These are phyloP conservation scores for Nysson spinosus DNA, from an alignment of 2,888 invertebrate genomes.

Conservation along the genomic window DNA sequence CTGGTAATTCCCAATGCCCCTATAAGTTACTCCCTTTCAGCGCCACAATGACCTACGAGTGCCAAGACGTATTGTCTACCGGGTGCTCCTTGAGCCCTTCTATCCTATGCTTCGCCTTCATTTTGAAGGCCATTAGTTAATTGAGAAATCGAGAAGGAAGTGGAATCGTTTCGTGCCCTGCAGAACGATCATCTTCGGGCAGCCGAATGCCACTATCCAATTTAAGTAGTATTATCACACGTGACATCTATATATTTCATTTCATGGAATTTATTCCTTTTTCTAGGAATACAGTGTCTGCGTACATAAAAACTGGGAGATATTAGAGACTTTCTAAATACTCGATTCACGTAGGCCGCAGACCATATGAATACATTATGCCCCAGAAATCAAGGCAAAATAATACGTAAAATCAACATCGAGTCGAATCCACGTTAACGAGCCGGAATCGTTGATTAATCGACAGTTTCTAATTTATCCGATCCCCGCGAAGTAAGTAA, in stretches of 20 bases:
- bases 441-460: conserved; percentile 51
- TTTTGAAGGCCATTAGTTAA: conserved; percentile 42
- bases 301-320: too few relatives aligned
- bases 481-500: conserved; percentile 36
- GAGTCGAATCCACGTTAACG: conserved; percentile 42
- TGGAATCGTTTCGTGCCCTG: neutral
- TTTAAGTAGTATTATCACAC: too few relatives aligned
- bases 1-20: conserved; percentile 77
- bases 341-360: too few relatives aligned
- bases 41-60: conserved; percentile 74
- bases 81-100: conserved; percentile 64
- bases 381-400: too few relatives aligned
- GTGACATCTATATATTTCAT: too few relatives aligned
- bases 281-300: too few relatives aligned
- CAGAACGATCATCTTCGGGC: neutral
- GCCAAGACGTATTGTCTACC: conserved; percentile 69
- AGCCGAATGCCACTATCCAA: too few relatives aligned
- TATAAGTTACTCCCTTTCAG: conserved; percentile 77
- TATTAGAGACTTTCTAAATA: neutral
- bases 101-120: conserved; percentile 29
- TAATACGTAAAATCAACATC: conserved; percentile 16
- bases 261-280: too few relatives aligned
- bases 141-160: conserved; percentile 24
- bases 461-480: conserved; percentile 51
- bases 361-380: too few relatives aligned